Conservation (phyloP, 2,888 invertebrate species). For the Eristalis intricaria region DNA sequence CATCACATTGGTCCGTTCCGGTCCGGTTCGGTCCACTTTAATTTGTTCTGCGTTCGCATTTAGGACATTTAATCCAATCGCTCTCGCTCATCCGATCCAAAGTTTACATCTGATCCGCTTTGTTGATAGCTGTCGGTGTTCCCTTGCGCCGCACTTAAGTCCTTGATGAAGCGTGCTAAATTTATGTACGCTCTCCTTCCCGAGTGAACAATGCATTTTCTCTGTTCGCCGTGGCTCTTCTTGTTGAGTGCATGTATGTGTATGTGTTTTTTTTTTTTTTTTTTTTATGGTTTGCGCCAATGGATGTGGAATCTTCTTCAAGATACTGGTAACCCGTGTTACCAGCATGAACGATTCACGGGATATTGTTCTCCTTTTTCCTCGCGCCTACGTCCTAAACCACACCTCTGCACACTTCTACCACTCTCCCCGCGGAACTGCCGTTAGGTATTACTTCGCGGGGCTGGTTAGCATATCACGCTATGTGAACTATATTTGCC, state of each 20-base stretch:
- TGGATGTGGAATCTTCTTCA: no score
- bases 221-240: slow-evolving; percentile 37
- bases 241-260: not conserved
- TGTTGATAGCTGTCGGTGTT: slow-evolving; percentile 28
- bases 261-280: no score
- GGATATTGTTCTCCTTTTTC: no score
- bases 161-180: slow-evolving; percentile 68
- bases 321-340: no score
- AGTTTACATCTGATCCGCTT: slow-evolving; percentile 38
- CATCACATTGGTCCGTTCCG: not conserved
- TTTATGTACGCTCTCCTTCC: slow-evolving; percentile 48
- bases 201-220: slow-evolving; percentile 62
- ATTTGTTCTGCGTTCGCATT: slow-evolving; percentile 1
- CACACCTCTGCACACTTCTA: no score
- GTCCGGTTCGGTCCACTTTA: not conserved
- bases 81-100: slow-evolving; percentile 36
- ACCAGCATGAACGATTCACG: no score
- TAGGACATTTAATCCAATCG: slow-evolving; percentile 49
- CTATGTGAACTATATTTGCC: no score
- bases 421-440: no score
- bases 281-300: no score
- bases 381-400: no score
- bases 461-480: no score
- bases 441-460: no score
- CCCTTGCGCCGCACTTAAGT: slow-evolving; percentile 56